Percentiles rank a stretch among this genome's conserved stretches.
These are phyloP conservation scores for Benitochromis conjunctus DNA, from an alignment of 2,113 vertebrate genomes.

Conservation along the genomic window DNA sequence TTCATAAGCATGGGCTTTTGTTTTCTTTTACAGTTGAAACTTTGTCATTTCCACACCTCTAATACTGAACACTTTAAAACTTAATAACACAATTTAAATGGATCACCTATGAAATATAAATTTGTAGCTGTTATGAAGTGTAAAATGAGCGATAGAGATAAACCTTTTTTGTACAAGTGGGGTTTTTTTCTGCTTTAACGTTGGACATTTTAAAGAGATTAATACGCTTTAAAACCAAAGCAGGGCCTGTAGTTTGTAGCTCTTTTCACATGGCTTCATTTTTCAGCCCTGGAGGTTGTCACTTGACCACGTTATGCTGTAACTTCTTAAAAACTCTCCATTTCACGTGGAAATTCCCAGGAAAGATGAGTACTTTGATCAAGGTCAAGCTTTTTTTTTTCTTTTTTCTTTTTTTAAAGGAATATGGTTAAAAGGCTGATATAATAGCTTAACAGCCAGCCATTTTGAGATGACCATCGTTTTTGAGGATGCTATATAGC, in stretches of 20 bases:
- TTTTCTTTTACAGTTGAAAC: background rate
- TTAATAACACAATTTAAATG: background rate
- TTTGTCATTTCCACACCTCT: background rate
- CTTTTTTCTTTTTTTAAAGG: background rate
- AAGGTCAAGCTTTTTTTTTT: background rate
- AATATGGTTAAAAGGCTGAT: background rate
- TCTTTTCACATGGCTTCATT: background rate
- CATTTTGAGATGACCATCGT: background rate
- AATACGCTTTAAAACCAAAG: accelerated
- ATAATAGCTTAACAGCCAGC: background rate
- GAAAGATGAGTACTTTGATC: background rate
- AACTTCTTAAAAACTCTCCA: background rate
- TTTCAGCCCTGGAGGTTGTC: background rate
- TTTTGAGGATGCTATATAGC: background rate
- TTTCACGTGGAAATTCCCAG: background rate
- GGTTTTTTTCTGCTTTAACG: background rate
- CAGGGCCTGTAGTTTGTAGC: background rate
- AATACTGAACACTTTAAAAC: background rate
- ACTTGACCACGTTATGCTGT: background rate
- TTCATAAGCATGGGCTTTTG: background rate
- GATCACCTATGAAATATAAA: background rate
- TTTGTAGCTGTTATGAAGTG: background rate
- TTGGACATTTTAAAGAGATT: background rate
- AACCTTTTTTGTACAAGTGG: accelerated
- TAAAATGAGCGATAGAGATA: accelerated